Percentiles rank a stretch among this genome's conserved stretches.
Conservation (phyloP, 2,113 vertebrate species). For the Catharus minimus region DNA sequence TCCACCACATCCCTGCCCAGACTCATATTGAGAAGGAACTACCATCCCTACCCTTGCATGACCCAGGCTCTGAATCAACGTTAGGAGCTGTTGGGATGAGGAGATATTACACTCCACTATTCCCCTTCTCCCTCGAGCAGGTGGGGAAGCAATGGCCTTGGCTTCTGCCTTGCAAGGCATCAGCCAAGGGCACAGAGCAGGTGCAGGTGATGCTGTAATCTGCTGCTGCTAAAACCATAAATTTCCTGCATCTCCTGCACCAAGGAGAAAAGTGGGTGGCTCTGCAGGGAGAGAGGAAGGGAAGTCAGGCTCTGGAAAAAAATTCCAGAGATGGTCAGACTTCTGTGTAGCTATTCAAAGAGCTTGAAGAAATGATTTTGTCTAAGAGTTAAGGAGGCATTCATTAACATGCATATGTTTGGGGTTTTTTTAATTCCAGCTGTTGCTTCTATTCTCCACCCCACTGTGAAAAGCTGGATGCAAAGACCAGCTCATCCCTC, state of each 20-base stretch:
- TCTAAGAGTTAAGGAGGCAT: background rate
- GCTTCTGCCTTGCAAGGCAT: background rate
- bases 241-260: background rate
- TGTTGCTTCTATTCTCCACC: background rate
- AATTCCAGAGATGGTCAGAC: background rate
- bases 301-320: background rate
- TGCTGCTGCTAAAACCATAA: background rate
- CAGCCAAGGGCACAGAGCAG: background rate
- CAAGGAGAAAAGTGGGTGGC: background rate
- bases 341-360: background rate
- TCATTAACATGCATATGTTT: background rate
- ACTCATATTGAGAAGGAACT: fast-evolving
- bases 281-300: background rate
- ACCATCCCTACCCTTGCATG: background rate
- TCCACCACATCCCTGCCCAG: background rate
- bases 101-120: background rate
- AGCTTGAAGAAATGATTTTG: background rate
- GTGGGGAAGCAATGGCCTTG: constrained; percentile 1
- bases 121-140: background rate
- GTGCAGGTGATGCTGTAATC: background rate
- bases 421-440: background rate
- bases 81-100: background rate
- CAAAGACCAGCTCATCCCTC: background rate
- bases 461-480: background rate
- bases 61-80: background rate